Base-by-base conservation (phyloP, 2,888 invertebrate genomes). In the Sinohyriopsis cumingii region DNA sequence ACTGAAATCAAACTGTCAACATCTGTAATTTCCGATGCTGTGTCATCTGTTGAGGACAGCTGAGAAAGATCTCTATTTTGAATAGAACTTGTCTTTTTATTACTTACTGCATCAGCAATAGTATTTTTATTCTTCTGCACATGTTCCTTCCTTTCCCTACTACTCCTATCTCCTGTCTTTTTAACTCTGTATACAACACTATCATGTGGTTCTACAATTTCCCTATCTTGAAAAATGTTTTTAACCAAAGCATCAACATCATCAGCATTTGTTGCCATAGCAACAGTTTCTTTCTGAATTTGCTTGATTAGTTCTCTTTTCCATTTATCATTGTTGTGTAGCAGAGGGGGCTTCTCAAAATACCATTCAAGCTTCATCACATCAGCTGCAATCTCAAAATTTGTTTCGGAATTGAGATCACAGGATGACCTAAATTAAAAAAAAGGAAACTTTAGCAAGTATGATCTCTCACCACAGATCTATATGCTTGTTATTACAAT, bases 321-420 rank as follows among this genome's bases (percentile, higher is more conserved):
- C 79, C 94, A 94, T 54, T 95, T 93, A 90, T 97, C 81, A 76
- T 85, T 84, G 70, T 86, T 97, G 86, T 97, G 96, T 76, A 96
- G 92, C 85, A 93, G 93, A 0, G 96, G 93, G 0, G 97, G 96
- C 84, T 95, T 94, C 22, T 92, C 92, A 90, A 98, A 92, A 87
- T 97, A 97, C 77, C 93, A 92, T 90, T 98, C 97, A 86, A 96
- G 95, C 76, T 94, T 92, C 0, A 94, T 91, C 65, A 97, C 88
- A 84, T 94, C 93, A n/a, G 90, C 88, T 0, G 96, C 95, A 67
- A 96, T 76, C 60, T 81, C 76, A 24, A 81, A 22, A 57, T 55
- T 12, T 15, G 5, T 45, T 45, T 15, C 15, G 25, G 18, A 24
- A 15, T 9, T 28, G 22, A 0, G 28, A 15, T 24, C 9, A 15